Percentiles rank a stretch among this genome's conserved stretches.
phyloP scores from a whole-genome alignment of 2,797 vertebrate species.

The Myotis pilosus region DNA sequence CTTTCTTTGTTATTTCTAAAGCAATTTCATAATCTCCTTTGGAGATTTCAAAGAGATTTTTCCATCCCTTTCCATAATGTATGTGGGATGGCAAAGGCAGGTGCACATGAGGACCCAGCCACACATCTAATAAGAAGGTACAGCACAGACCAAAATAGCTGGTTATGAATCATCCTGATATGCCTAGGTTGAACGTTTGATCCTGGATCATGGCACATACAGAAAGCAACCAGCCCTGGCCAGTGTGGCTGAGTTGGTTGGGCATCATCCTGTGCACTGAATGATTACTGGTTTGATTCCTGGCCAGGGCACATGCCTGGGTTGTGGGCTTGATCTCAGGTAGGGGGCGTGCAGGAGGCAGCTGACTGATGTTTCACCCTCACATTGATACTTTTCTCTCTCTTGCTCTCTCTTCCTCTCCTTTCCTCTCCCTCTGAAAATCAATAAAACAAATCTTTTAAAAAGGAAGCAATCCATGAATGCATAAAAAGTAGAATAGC shows the following conservation, averaged over 20 bases:
- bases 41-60: constrained; percentile 19
- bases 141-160: not conserved
- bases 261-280: not conserved
- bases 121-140: not conserved
- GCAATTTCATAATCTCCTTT: not conserved
- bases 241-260: not conserved
- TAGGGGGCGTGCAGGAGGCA: not conserved
- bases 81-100: not conserved
- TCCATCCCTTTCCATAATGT: not conserved
- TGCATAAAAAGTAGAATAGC: not conserved
- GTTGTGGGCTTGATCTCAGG: not conserved
- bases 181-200: not conserved
- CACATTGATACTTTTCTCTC: not conserved
- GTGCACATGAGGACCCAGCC: not conserved
- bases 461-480: not conserved
- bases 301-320: not conserved
- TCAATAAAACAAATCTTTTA: not conserved
- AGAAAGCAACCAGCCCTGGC: not conserved
- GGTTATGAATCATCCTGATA: not conserved
- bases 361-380: not conserved
- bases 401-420: not conserved
- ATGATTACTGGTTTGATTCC: not conserved
- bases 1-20: constrained; percentile 7
- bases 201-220: not conserved
- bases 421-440: not conserved